Evolutionary conservation across 2,888 invertebrate genomes (phyloP).

Genomic region (Hipparchia sbordonii): DNA sequence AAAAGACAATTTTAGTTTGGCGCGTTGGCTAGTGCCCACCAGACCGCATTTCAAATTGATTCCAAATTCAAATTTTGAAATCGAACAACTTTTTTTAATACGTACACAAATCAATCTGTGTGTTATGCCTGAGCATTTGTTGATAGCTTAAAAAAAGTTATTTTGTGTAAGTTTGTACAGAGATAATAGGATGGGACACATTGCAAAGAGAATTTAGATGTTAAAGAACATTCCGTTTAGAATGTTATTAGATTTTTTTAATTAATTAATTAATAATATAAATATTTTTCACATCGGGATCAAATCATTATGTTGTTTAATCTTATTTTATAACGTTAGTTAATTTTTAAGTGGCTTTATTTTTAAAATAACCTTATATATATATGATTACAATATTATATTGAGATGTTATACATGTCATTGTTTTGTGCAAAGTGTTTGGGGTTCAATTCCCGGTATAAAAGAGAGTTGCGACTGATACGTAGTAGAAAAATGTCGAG

Average conservation of each 20-base stretch:
- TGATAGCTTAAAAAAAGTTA: slow-evolving; percentile 77
- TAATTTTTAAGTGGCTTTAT: slow-evolving; percentile 81
- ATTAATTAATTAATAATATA: slow-evolving; percentile 54
- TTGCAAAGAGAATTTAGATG: slow-evolving; percentile 83
- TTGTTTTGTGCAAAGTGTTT: slow-evolving; percentile 80
- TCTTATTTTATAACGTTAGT: slow-evolving; percentile 83
- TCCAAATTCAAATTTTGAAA: slow-evolving; percentile 49
- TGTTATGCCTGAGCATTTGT: slow-evolving; percentile 76
- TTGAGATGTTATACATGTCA: slow-evolving; percentile 81
- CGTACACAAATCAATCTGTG: slow-evolving; percentile 66
- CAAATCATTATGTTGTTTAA: slow-evolving; percentile 83
- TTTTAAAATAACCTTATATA: slow-evolving; percentile 74
- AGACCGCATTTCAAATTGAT: slow-evolving; percentile 74
- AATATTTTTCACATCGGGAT: slow-evolving; percentile 80
- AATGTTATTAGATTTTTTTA: slow-evolving; percentile 80
- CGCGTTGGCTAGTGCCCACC: slow-evolving; percentile 69
- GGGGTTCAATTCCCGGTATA: slow-evolving; percentile 69
- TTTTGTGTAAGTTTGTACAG: slow-evolving; percentile 81
- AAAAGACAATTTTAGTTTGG: slow-evolving; percentile 49
- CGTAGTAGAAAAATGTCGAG: slow-evolving; percentile 71
- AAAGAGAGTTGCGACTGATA: slow-evolving; percentile 80
- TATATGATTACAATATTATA: slow-evolving; percentile 77
- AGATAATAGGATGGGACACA: slow-evolving; percentile 81
- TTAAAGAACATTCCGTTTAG: slow-evolving; percentile 81
- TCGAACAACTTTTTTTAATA: slow-evolving; percentile 70